Evolutionary conservation across 2,888 invertebrate species (phyloP).

Genomic region (Leptinotarsa juncta): DNA sequence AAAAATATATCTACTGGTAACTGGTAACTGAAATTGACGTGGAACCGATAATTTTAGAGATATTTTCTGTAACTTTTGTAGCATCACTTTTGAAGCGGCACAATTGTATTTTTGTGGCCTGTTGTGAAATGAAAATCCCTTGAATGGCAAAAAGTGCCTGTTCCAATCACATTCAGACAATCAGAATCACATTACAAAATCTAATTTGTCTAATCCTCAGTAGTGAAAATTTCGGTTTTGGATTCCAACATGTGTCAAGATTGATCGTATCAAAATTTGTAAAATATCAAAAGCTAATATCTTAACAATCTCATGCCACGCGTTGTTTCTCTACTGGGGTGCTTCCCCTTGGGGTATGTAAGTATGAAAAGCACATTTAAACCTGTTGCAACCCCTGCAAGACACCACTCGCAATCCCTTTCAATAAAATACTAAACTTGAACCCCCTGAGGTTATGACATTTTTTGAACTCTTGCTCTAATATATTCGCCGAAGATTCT

Average conservation of each 20-base stretch:
- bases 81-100: too few species aligned
- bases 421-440: conserved; percentile 53
- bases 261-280: conserved; percentile 37
- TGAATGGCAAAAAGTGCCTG: too few species aligned
- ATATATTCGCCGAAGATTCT: conserved; percentile 44
- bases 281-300: conserved; percentile 45
- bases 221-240: too few species aligned
- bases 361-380: conserved; percentile 63
- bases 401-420: conserved; percentile 54
- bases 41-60: too few species aligned
- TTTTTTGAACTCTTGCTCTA: conserved; percentile 50
- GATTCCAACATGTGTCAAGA: not conserved
- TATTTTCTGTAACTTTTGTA: too few species aligned
- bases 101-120: too few species aligned
- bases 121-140: too few species aligned
- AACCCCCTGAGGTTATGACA: conserved; percentile 57
- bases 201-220: too few species aligned
- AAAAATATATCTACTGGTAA: too few species aligned
- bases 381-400: conserved; percentile 60
- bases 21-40: too few species aligned
- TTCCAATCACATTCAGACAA: too few species aligned
- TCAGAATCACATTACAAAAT: too few species aligned
- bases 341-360: conserved; percentile 52
- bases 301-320: conserved; percentile 42
- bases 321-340: conserved; percentile 41